Evolutionary conservation across 2,113 vertebrate species (phyloP).

Genomic region (Xiphorhynchus elegans): DNA sequence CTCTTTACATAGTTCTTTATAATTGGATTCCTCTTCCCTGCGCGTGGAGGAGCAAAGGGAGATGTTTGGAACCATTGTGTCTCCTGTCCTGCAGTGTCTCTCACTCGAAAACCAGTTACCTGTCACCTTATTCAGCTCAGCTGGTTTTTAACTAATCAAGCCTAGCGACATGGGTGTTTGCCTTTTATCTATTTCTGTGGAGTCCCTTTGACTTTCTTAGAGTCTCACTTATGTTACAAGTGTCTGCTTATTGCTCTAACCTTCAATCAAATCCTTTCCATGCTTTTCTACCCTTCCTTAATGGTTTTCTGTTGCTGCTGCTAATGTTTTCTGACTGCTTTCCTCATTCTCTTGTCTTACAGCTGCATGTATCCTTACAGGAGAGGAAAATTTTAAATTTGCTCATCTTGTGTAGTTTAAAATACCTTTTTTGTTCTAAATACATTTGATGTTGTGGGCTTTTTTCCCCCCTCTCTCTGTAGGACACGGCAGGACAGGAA

Average conservation of each 20-base stretch:
- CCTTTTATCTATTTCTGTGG: background rate
- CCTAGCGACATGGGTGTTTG: background rate
- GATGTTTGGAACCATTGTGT: background rate
- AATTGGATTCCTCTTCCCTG: background rate
- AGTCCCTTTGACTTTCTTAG: background rate
- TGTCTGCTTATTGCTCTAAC: background rate
- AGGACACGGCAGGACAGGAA: conserved; percentile 73
- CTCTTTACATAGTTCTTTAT: background rate
- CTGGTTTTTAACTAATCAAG: background rate
- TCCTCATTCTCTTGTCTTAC: rapidly evolving
- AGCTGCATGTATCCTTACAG: background rate
- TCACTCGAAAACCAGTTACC: background rate
- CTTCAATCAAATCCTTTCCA: background rate
- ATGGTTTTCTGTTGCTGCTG: background rate
- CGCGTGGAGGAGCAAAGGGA: background rate
- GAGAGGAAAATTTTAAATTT: background rate
- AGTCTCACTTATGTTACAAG: background rate
- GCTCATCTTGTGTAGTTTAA: background rate
- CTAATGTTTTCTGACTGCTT: background rate
- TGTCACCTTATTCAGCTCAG: background rate
- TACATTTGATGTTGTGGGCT: background rate
- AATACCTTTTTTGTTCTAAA: background rate
- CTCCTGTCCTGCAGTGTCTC: background rate
- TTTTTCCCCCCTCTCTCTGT: background rate
- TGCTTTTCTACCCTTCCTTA: background rate